Evolutionary conservation across 1,140 invertebrate species (phyloP), one percentile per base, ranked within the genome.

Genomic region (Alviniconcha marisindica): DNA sequence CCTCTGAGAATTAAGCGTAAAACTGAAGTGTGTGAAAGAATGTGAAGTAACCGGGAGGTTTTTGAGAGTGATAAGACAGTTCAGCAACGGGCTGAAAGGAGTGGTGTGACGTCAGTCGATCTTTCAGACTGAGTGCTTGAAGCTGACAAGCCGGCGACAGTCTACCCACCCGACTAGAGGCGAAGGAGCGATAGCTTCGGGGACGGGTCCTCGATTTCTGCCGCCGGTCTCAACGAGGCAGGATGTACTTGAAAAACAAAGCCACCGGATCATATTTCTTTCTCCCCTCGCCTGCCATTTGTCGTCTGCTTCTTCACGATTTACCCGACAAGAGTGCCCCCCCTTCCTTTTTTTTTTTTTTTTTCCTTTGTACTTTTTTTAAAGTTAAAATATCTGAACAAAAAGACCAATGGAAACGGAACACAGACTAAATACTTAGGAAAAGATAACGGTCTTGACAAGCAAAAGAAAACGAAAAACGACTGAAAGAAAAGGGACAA

Each of bases 181-280:
- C 18, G 28, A 0, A 28, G 1, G 18, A 28, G 10, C 7, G 63
- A 33, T 3, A 31, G 10, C 36, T 10, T 40, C 69, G 33, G 36
- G 24, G 36, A 71, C 69, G 40, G 69, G 36, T 18, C 69, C 33
- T 2, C 36, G 4, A 36, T 31, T 28, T 71, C 40, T 24, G 5
- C 69, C 40, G 69, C 40, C 69, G 36, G 33, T 40, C 24, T 71
- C 69, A 71, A 36, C 40, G 31, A 71, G 69, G 69, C 36, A 14
- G 28, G 69, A 15, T 36, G 69, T 71, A 71, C 69, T 71, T 71
- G 69, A 40, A 71, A 71, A 71, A 71, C 69, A 71, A 71, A 71
- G 69, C 33, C 69, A 14, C 33, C 24, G 69, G 69, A 24, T 71
- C 69, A 40, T 40, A 71, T 71, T 71, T 71, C 69, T 21, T 4